phyloP scores from a whole-genome alignment of 35 echinoderm and acorn worm genomes.

The Stichopus chloronotus region DNA sequence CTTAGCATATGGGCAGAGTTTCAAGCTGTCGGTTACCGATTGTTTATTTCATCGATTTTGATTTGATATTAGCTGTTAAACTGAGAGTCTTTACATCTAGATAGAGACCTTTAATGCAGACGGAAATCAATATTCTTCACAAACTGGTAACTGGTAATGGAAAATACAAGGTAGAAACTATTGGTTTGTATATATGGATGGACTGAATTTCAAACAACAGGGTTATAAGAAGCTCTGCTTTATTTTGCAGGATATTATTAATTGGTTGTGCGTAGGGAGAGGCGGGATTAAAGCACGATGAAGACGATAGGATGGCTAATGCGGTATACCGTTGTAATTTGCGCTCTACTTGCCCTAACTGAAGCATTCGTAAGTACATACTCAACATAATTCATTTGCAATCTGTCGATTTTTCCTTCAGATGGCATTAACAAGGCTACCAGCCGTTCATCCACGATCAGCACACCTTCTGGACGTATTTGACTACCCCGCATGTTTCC shows the following conservation, averaged over 20 bases:
- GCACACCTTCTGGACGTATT: too few relatives aligned
- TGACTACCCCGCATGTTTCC: too few relatives aligned
- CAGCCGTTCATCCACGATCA: too few relatives aligned
- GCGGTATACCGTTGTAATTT: background rate
- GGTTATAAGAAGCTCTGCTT: background rate
- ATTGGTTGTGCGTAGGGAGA: background rate
- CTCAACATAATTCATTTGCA: too few relatives aligned
- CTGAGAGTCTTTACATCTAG: background rate
- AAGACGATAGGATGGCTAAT: background rate
- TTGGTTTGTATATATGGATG: background rate
- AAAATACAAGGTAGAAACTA: background rate
- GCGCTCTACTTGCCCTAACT: background rate
- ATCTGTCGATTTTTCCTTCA: too few relatives aligned
- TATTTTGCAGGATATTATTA: background rate
- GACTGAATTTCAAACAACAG: background rate
- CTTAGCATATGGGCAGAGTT: background rate
- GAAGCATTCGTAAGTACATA: background rate
- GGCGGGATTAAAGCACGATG: background rate
- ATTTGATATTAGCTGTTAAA: slow-evolving; percentile 10
- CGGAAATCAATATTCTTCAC: background rate
- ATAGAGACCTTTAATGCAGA: background rate
- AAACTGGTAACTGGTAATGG: background rate
- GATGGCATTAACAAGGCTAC: too few relatives aligned
- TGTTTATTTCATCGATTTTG: slow-evolving; percentile 4
- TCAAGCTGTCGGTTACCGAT: background rate